These are phyloP conservation scores for Macrotus californicus DNA, from an alignment of 2,113 vertebrate species.

Conservation along the genomic window DNA sequence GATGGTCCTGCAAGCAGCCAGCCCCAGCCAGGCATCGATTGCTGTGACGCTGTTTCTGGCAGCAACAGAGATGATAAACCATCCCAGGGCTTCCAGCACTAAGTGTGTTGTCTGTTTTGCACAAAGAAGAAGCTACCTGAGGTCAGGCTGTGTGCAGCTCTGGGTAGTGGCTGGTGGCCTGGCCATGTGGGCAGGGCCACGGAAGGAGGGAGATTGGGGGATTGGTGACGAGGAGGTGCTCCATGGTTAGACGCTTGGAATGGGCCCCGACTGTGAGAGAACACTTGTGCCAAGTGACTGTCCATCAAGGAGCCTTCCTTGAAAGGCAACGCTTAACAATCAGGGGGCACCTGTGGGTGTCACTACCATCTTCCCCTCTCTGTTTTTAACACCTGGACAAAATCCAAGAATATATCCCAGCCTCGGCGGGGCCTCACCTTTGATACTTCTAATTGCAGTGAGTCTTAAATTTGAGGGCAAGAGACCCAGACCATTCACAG, in stretches of 20 bases:
- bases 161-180: not conserved
- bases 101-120: not conserved
- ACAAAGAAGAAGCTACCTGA: not conserved
- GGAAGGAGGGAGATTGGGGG: not conserved
- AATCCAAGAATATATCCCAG: not conserved
- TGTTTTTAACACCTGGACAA: not conserved
- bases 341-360: not conserved
- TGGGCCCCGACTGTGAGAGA: not conserved
- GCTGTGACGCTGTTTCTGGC: not conserved
- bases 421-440: not conserved
- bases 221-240: not conserved
- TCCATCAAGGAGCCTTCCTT: not conserved
- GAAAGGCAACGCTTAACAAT: not conserved
- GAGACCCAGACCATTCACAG: not conserved
- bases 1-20: slow-evolving; percentile 46
- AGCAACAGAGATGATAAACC: not conserved
- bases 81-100: not conserved
- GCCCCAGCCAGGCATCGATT: slow-evolving; percentile 27
- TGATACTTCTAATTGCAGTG: not conserved
- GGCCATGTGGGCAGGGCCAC: not conserved
- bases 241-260: not conserved
- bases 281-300: not conserved
- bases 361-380: not conserved
- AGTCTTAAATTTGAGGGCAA: slow-evolving; percentile 4
- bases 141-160: not conserved